Base-by-base conservation (phyloP, 2,888 invertebrate genomes). In the Itoplectis maculator region DNA sequence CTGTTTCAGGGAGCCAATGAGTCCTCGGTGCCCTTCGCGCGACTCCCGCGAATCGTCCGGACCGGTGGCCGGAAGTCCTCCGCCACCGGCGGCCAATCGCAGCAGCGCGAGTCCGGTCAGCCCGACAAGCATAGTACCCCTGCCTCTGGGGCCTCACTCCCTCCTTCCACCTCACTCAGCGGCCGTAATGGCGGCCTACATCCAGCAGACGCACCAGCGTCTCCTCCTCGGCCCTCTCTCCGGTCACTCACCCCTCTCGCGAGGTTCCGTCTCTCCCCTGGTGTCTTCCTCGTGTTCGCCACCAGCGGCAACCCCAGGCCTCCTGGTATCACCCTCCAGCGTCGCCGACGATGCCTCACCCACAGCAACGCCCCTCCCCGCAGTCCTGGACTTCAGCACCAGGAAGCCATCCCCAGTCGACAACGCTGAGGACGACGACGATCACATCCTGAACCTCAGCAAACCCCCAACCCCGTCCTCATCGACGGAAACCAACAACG, bases 361-460 rank as follows among this genome's bases (percentile, higher is more conserved):
- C 0, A 88, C 90, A 7, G 90, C 91, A 2, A 92, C 92, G 0
- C 92, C 92, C 4, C 77, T 91, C 40, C 91, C 95, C 42, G 95
- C 95, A 1, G 96, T 96, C 45, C 93, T 98, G 75, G 97, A 98
- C 93, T 98, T 97, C 89, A 97, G 97, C 92, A 95, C 96, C 37
- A 96, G 97, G 89, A 94, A 88, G 93, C 94, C 79, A 91, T 94
- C 88, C 91, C 94, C 79, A 88, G 94, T 80, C 23, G 94, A 95
- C 29, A 93, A 29, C 29, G n/a, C n/a, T n/a, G 29, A 94, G 49
- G 95, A 95, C 66, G 94, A 94, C 77, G 95, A 95, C 51, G 94
- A 95, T 83, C 96, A 97, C 85, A 96, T 95, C 45, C 94, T 96
- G 82, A 96, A 96, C 92, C 94, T 96, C 63, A 95, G 95, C 90